Percentiles rank a stretch among this genome's conserved stretches.
These are phyloP conservation scores for Oxyteleia sp. DNA, from an alignment of 2,888 invertebrate species.

Conservation along the genomic window DNA sequence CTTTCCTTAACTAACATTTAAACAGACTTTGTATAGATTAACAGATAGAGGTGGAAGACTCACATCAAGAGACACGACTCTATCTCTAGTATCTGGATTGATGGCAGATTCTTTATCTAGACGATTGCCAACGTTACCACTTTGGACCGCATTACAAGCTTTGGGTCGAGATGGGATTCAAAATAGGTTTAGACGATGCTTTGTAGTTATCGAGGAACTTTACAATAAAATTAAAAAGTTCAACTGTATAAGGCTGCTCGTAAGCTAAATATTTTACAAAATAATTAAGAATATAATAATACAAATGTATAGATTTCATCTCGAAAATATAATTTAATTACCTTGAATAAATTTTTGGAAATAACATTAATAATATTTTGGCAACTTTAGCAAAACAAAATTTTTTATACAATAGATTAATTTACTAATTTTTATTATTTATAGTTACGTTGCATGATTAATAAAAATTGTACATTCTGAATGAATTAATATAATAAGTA, in stretches of 20 bases:
- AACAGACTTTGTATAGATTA: constrained; percentile 89
- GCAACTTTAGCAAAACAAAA: too few species aligned
- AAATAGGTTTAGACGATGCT: constrained; percentile 91
- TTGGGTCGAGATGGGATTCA: constrained; percentile 92
- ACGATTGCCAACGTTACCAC: constrained; percentile 92
- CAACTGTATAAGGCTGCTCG: constrained; percentile 91
- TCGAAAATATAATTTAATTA: too few species aligned
- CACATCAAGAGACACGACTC: constrained; percentile 85
- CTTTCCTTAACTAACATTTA: constrained; percentile 76
- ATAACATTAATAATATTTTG: too few species aligned
- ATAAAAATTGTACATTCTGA: too few species aligned
- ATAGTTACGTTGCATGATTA: too few species aligned
- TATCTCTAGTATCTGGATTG: constrained; percentile 85
- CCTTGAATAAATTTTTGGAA: too few species aligned
- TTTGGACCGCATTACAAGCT: constrained; percentile 94
- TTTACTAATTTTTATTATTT: too few species aligned
- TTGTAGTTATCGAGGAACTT: constrained; percentile 91
- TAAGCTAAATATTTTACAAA: constrained; percentile 85
- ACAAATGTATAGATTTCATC: too few species aligned
- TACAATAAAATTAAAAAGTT: constrained; percentile 90
- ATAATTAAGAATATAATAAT: too few species aligned
- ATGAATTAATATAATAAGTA: too few species aligned
- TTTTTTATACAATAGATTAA: too few species aligned
- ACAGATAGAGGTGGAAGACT: constrained; percentile 88
- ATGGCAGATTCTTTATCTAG: constrained; percentile 88